Percentiles rank a stretch among this genome's conserved stretches.
These are phyloP conservation scores for Salvelinus fontinalis DNA, from an alignment of 2,113 vertebrate genomes.

Conservation along the genomic window DNA sequence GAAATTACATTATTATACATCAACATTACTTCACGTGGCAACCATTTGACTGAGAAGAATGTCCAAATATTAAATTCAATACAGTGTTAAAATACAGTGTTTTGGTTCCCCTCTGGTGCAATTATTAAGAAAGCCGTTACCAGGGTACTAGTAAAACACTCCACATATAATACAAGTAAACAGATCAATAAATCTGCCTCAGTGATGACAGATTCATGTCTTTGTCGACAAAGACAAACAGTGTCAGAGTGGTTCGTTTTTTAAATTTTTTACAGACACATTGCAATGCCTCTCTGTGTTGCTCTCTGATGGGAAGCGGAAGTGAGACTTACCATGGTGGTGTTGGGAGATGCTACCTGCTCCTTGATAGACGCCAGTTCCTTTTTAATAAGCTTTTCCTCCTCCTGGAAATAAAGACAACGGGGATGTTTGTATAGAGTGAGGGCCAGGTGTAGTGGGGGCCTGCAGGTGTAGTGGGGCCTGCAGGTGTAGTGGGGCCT, in stretches of 20 bases:
- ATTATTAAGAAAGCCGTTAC: too few species aligned
- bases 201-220: background rate
- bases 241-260: background rate
- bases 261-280: background rate
- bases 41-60: background rate
- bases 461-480: background rate
- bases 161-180: background rate
- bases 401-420: slow-evolving; percentile 78
- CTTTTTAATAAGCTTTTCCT: slow-evolving; percentile 92
- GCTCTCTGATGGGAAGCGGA: background rate
- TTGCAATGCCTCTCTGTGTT: background rate
- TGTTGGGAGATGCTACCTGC: slow-evolving; percentile 86
- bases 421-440: background rate
- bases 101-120: background rate
- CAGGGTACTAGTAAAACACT: background rate
- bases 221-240: background rate
- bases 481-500: background rate
- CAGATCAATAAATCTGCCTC: background rate
- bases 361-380: slow-evolving; percentile 87
- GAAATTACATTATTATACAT: slow-evolving; percentile 49
- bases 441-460: background rate
- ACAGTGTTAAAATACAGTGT: background rate
- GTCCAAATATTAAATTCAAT: background rate
- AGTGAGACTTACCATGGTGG: slow-evolving; percentile 80
- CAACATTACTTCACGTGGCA: background rate